Conservation (phyloP, 2,113 vertebrate genomes). For the Fulmarus glacialis region DNA sequence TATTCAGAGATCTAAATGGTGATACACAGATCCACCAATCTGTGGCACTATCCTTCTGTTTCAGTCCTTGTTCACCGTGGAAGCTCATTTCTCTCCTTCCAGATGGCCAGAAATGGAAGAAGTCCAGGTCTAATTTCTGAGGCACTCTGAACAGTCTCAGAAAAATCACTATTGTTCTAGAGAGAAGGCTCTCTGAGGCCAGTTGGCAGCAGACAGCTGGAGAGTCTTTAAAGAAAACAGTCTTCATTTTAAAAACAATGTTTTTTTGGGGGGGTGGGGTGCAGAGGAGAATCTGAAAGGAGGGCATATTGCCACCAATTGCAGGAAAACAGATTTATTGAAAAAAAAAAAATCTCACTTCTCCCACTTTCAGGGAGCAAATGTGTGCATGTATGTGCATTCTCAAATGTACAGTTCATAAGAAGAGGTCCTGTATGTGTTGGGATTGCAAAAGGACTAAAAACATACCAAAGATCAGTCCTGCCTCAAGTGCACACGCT, state of each 20-base stretch:
- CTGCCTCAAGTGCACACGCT: background rate
- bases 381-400: background rate
- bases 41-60: slow-evolving; percentile 38
- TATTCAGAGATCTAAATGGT: background rate
- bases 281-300: background rate
- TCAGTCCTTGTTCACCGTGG: background rate
- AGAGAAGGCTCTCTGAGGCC: slow-evolving; percentile 18
- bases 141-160: slow-evolving; percentile 39
- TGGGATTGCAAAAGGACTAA: background rate
- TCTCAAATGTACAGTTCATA: background rate
- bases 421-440: background rate
- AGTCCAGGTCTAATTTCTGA: slow-evolving; percentile 66
- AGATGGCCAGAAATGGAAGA: slow-evolving; percentile 66
- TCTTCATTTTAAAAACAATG: slow-evolving; percentile 13
- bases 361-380: background rate
- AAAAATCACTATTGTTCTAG: slow-evolving; percentile 64
- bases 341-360: background rate
- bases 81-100: slow-evolving; percentile 58
- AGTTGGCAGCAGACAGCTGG: slow-evolving; percentile 46
- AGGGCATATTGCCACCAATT: slow-evolving; percentile 2
- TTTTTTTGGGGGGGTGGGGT: background rate
- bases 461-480: background rate
- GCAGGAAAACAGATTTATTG: background rate
- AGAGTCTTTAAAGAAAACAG: slow-evolving; percentile 45
- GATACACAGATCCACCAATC: slow-evolving; percentile 25